Conservation (phyloP, 2,888 invertebrate genomes). For the Drosophila prostipennis region DNA sequence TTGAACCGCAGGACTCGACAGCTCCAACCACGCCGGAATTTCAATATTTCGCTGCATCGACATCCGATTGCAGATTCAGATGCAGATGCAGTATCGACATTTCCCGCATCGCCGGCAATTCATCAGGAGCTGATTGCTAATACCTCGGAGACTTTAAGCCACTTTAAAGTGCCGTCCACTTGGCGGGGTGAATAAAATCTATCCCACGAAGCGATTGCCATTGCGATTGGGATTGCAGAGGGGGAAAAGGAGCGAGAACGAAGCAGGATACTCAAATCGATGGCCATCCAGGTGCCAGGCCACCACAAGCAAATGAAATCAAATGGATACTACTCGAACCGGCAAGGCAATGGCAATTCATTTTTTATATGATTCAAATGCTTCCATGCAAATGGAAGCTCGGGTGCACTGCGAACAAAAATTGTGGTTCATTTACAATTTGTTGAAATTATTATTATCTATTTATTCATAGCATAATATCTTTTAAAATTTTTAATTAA, state of each 20-base stretch:
- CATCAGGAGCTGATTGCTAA: conserved; percentile 40
- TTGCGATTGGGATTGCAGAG: neutral
- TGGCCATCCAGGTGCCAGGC: conserved; percentile 34
- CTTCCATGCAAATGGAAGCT: conserved; percentile 61
- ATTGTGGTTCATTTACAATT: neutral
- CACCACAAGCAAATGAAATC: conserved; percentile 52
- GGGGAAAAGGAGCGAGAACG: too few relatives aligned
- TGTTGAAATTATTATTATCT: too few relatives aligned
- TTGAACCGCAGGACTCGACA: conserved; percentile 11
- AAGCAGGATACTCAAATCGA: conserved; percentile 52
- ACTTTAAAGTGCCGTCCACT: conserved; percentile 40
- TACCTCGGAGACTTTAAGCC: conserved; percentile 26
- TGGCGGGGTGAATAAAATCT: conserved; percentile 13
- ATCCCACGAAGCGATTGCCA: neutral
- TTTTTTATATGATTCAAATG: conserved; percentile 69
- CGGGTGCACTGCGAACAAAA: conserved; percentile 6
- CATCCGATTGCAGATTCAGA: neutral
- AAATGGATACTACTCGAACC: conserved; percentile 50
- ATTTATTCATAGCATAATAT: too few relatives aligned
- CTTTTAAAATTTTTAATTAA: too few relatives aligned
- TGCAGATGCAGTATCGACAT: neutral
- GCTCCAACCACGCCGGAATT: conserved; percentile 22
- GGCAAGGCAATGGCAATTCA: conserved; percentile 61
- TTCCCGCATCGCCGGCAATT: conserved; percentile 38
- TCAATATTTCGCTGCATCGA: conserved; percentile 36